Evolutionary conservation across 2,113 vertebrate species (phyloP), one percentile per base, ranked within the genome.

Genomic region (Amphiprion ocellaris): DNA sequence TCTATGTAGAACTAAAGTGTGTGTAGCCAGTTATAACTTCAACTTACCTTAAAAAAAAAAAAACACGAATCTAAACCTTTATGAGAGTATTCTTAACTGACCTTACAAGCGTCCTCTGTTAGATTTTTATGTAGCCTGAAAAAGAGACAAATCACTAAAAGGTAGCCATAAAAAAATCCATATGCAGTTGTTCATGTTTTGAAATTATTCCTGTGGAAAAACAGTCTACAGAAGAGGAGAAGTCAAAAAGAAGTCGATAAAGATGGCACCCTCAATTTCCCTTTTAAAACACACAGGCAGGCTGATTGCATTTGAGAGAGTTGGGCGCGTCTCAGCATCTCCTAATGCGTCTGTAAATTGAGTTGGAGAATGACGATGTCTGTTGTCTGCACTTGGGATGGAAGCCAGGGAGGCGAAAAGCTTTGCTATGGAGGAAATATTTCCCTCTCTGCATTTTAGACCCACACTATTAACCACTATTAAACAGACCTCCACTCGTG

Each of bases 271-370:
- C 86, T 86, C 89, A 56, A 84, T 89, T 90, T 87, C 85, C 85
- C 90, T 86, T 82, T 86, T 87, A 79, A 90, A 87, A 87, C 86
- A 91, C 88, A 90, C 84, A 83, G 86, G 88, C 88, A 62, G 78
- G 52, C 86, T 92, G 91, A 92, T 90, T 92, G 87, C 87, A 90
- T 93, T 91, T 90, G 86, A 89, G 90, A 63, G 87, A 87, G 84
- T 65, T 70, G 91, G 91, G 88, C 77, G 83, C 87, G 81, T 89
- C 91, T 92, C 90, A 79, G 86, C 86, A 73, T 91, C 90, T 85
- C 87, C 89, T 92, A 91, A 94, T 92, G 92, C 88, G 74, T 88
- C 91, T 82, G 90, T 88, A 94, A 92, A 93, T 92, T 77, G 89
- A 94, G 92, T 91, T 92, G 89, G 90, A 92, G 87, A 92, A 92